Base-by-base conservation (phyloP, 2,888 invertebrate genomes). In the Sminthurinus aureus region DNA sequence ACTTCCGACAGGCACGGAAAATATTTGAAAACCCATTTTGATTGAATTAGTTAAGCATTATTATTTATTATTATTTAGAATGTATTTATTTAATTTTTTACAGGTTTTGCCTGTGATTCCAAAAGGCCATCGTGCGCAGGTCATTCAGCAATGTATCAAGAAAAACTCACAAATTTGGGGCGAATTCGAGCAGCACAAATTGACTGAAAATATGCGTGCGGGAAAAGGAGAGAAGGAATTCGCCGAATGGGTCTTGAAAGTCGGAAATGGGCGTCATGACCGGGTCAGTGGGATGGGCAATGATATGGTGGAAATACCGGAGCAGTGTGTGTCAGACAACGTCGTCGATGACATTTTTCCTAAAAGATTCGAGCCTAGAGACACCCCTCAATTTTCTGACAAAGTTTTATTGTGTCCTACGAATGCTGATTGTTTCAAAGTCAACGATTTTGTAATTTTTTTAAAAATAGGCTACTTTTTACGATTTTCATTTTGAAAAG, bases 1-100 rank as follows among this genome's bases (percentile, higher is more conserved):
- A 87, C 79, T 87, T 86, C 71, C 67, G 86, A 26, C 87, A 87
- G 76, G 26, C 71, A n/a, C n/a, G n/a, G n/a, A n/a, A n/a, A n/a
- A n/a, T n/a, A n/a, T n/a, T n/a, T n/a, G n/a, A n/a, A n/a, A n/a
- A n/a, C n/a, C n/a, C n/a, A n/a, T n/a, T n/a, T n/a, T n/a, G n/a
- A n/a, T n/a, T n/a, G n/a, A n/a, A n/a, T n/a, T n/a, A n/a, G n/a
- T n/a, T n/a, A n/a, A n/a, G n/a, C n/a, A n/a, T n/a, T n/a, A n/a
- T n/a, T n/a, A n/a, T n/a, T n/a, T n/a, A n/a, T n/a, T n/a, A n/a
- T n/a, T n/a, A n/a, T n/a, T n/a, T n/a, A n/a, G n/a, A n/a, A n/a
- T n/a, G n/a, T n/a, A n/a, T n/a, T n/a, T n/a, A n/a, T n/a, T n/a
- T n/a, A n/a, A n/a, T n/a, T n/a, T n/a, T n/a, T n/a, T n/a, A n/a